Evolutionary conservation across 1,140 invertebrate genomes (phyloP), one percentile per base, ranked within the genome.

Genomic region (Brachionus rotundiformis): DNA sequence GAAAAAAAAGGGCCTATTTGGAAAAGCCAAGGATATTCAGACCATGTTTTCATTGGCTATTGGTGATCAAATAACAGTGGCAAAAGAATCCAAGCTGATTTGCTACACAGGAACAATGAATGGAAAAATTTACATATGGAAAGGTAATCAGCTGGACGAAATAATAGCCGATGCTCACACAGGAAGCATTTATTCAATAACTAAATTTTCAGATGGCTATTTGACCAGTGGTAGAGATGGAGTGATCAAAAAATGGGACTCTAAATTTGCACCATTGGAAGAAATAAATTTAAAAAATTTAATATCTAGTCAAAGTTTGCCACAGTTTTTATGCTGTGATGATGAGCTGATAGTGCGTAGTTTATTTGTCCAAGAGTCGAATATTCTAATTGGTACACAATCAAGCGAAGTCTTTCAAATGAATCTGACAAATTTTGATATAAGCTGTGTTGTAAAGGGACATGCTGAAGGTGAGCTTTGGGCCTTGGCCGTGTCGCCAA

Each of bases 391-490:
- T 19, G 87, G 87, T 8, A 88, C 87, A 16, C 86, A 88, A 54
- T 86, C 87, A 81, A 85, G 87, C 79, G 87, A 88, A 80, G 85
- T 88, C 65, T 86, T 86, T 84, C 86, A 88, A 81, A 82, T 88
- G 8, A 76, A 82, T 63, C 84, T 85, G 3, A 83, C 84, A 16
- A 84, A 85, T 5, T 76, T 82, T 68, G 86, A 85, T 36, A 84
- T 85, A 1, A 73, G 82, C 4, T 86, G 85, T 82, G 31, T 87
- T 13, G 84, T 87, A 10, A 86, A 88, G 75, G 87, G 87, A 27
- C 88, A 88, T 84, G 85, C 86, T 61, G 88, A 88, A 76, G 87
- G 87, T 31, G 87, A 88, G 79, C 83, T 88, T 36, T 88, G 87
- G 87, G 87, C 86, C 13, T 77, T 88, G 33, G 87, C 86, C 19